Evolutionary conservation across 2,113 vertebrate genomes (phyloP).

Genomic region (Glaucomys volans): DNA sequence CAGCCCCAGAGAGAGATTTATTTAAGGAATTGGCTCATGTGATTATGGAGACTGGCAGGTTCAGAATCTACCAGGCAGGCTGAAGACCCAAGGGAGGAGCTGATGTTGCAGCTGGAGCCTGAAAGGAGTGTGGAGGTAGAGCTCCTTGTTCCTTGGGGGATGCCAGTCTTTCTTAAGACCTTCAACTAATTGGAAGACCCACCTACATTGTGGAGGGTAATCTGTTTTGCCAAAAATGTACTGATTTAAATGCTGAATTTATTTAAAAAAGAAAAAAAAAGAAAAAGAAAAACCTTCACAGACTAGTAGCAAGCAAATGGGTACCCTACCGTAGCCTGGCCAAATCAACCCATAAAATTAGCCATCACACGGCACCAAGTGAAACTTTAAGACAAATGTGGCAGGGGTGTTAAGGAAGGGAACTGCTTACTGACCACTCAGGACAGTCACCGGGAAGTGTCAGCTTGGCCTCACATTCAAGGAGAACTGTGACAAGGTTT

Average conservation of each 20-base stretch:
- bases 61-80: neutral
- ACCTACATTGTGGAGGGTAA: too few species aligned
- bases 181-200: neutral
- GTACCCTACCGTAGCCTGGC: too few species aligned
- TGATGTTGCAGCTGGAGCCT: neutral
- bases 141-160: neutral
- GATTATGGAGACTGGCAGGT: neutral
- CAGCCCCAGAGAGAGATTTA: too few species aligned
- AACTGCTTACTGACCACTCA: neutral
- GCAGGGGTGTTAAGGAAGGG: neutral
- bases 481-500: neutral
- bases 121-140: neutral
- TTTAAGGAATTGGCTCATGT: neutral
- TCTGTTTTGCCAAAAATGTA: too few species aligned
- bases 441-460: neutral
- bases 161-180: neutral
- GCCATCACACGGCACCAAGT: neutral
- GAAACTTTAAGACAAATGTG: neutral
- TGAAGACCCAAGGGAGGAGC: neutral
- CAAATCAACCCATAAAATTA: neutral
- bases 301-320: neutral
- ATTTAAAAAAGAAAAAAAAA: neutral
- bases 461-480: neutral
- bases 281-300: neutral
- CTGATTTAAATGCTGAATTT: too few species aligned